These are phyloP conservation scores for Peromyscus attwateri DNA, from an alignment of 2,797 vertebrate species.

Conservation along the genomic window DNA sequence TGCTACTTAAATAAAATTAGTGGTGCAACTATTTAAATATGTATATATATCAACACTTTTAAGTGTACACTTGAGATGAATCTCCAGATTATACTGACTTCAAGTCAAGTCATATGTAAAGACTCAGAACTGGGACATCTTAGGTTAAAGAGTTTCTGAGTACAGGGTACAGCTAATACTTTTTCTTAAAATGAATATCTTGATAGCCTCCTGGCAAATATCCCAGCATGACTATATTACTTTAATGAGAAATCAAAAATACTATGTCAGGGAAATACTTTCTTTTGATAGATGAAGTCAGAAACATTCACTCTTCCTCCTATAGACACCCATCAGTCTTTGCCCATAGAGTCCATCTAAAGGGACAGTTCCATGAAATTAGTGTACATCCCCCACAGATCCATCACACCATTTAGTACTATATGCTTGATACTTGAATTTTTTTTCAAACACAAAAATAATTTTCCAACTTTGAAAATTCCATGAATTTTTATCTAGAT, in stretches of 20 bases:
- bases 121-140: neutral
- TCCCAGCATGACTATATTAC: neutral
- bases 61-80: neutral
- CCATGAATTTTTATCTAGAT: conserved; percentile 51
- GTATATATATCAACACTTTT: neutral
- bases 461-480: conserved; percentile 55
- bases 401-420: neutral
- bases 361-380: conserved; percentile 7
- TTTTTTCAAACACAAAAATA: conserved; percentile 45
- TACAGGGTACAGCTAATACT: neutral
- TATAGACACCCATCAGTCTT: neutral
- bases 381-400: neutral
- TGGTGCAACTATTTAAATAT: conserved; percentile 1
- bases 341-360: neutral
- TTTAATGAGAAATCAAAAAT: neutral
- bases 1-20: conserved; percentile 11
- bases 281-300: neutral
- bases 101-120: neutral
- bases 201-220: neutral
- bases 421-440: neutral
- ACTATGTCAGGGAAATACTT: conserved; percentile 24
- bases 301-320: neutral
- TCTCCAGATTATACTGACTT: conserved; percentile 2
- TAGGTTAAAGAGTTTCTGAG: neutral
- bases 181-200: neutral